Percentiles rank a stretch among this genome's conserved stretches.
Conservation (phyloP, 2,888 invertebrate species). For the Thelaira solivaga region DNA sequence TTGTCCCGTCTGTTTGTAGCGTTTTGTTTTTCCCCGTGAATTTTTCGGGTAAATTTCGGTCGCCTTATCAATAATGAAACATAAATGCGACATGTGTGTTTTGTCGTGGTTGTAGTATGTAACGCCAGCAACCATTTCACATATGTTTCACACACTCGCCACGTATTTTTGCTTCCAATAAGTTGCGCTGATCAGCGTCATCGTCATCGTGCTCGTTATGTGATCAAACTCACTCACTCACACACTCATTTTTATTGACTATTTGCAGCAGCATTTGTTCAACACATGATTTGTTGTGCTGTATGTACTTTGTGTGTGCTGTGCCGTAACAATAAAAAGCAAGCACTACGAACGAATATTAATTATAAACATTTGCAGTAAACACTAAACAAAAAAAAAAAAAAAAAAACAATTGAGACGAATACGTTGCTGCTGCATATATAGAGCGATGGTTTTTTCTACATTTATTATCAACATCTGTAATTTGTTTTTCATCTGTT, state of each 20-base stretch:
- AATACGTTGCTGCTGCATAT: background rate
- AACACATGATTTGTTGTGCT: constrained; percentile 62
- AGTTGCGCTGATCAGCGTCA: constrained; percentile 43
- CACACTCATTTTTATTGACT: constrained; percentile 47
- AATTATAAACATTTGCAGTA: constrained; percentile 40
- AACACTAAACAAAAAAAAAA: background rate
- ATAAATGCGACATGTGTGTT: background rate
- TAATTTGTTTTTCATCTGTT: constrained; percentile 56
- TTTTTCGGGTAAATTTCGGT: constrained; percentile 44
- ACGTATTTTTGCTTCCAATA: background rate
- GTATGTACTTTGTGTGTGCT: too few relatives aligned
- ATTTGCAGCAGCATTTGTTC: constrained; percentile 60
- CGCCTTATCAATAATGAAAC: constrained; percentile 13
- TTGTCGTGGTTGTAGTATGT: background rate
- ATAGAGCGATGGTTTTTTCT: background rate
- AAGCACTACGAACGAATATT: too few relatives aligned
- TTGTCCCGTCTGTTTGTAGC: constrained; percentile 31
- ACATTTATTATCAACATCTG: constrained; percentile 47
- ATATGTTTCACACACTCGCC: constrained; percentile 51
- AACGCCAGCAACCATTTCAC: too few relatives aligned
- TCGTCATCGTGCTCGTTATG: constrained; percentile 5
- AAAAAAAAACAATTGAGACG: constrained; percentile 13
- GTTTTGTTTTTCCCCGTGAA: constrained; percentile 8
- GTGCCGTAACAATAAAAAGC: constrained; percentile 4
- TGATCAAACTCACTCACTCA: constrained; percentile 54